These are phyloP conservation scores for Rhaphigaster nebulosa DNA, from an alignment of 2,888 invertebrate species.

Conservation along the genomic window DNA sequence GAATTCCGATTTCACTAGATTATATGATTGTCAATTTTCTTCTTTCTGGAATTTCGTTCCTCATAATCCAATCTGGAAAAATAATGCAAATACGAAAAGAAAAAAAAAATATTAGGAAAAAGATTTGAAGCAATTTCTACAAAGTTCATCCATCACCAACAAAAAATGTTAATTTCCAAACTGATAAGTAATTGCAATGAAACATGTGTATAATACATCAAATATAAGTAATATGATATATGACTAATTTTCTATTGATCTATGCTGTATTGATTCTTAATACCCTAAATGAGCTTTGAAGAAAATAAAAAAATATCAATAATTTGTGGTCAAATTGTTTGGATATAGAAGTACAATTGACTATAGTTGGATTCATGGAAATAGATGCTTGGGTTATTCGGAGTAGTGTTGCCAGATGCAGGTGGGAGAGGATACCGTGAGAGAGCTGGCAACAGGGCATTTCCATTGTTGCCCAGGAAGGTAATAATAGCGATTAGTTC, in stretches of 20 bases:
- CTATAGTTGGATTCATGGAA: too few relatives aligned
- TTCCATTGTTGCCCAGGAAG: too few relatives aligned
- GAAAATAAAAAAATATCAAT: neutral
- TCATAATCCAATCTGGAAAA: conserved; percentile 63
- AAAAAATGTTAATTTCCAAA: neutral
- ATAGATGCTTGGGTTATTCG: too few relatives aligned
- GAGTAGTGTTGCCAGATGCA: too few relatives aligned
- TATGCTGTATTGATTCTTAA: neutral
- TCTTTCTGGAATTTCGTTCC: conserved; percentile 62
- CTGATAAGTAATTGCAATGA: conserved; percentile 10
- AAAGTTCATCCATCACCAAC: conserved; percentile 6
- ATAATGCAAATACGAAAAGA: conserved; percentile 22
- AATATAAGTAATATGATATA: conserved; percentile 15
- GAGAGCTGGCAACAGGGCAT: too few relatives aligned
- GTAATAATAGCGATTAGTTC: too few relatives aligned
- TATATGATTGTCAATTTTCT: conserved; percentile 60
- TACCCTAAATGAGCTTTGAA: neutral
- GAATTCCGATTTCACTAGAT: conserved; percentile 47
- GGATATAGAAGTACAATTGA: too few relatives aligned
- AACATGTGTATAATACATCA: conserved; percentile 7
- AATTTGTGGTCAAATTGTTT: too few relatives aligned
- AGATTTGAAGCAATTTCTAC: conserved; percentile 45
- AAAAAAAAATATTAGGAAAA: conserved; percentile 40
- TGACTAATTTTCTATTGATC: neutral
- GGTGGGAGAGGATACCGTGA: too few relatives aligned